phyloP scores from a whole-genome alignment of 2,113 vertebrate species.

The Excalfactoria chinensis region DNA sequence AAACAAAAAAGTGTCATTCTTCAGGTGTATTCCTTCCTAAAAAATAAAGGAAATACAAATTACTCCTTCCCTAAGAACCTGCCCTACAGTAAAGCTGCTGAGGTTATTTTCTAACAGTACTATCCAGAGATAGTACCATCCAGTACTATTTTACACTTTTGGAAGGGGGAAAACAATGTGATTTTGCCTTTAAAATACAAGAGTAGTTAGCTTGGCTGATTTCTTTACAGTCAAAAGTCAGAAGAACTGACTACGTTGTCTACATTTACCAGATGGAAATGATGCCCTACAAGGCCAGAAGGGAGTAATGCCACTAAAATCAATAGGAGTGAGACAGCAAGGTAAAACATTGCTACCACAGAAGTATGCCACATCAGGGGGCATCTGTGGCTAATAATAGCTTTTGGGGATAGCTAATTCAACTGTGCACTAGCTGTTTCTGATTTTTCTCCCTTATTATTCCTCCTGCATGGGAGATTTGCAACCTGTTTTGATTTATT shows the following conservation, averaged over 20 bases:
- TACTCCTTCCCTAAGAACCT: neutral
- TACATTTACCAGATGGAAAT: neutral
- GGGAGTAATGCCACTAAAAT: neutral
- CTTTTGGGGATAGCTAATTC: neutral
- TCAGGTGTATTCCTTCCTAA: neutral
- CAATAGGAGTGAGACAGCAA: neutral
- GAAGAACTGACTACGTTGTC: neutral
- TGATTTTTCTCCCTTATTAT: neutral
- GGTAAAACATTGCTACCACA: neutral
- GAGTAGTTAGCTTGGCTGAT: neutral
- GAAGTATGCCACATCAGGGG: neutral
- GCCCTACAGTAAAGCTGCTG: neutral
- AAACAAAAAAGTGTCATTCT: neutral
- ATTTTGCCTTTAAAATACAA: conserved; percentile 6
- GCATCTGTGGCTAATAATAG: neutral
- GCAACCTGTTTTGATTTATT: neutral
- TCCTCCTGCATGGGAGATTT: neutral
- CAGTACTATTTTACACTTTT: neutral
- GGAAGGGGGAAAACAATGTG: neutral
- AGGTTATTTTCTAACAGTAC: neutral
- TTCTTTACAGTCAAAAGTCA: neutral
- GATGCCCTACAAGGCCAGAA: neutral
- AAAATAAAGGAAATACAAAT: neutral
- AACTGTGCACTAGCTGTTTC: neutral
- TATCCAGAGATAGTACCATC: too few relatives aligned